Conservation (phyloP, 2,888 invertebrate species). For the Anoncus sp. region DNA sequence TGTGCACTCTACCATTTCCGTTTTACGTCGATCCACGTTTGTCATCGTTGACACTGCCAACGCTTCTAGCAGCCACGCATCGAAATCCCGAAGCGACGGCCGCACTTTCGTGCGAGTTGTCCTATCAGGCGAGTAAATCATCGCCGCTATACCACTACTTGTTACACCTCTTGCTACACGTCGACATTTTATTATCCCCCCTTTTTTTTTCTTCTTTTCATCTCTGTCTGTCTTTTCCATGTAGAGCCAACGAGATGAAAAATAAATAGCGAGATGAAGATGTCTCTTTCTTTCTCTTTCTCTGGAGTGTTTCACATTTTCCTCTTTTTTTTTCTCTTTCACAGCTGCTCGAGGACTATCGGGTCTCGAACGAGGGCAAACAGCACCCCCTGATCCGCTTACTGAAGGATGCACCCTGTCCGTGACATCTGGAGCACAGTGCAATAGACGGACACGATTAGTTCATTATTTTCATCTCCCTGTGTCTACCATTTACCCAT, state of each 20-base stretch:
- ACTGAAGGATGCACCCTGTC: slow-evolving; percentile 74
- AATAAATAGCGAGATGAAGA: slow-evolving; percentile 39
- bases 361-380: slow-evolving; percentile 84
- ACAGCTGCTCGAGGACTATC: slow-evolving; percentile 86
- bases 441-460: slow-evolving; percentile 61
- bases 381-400: slow-evolving; percentile 84
- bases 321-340: slow-evolving; percentile 71
- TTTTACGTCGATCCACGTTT: slow-evolving; percentile 92
- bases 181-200: slow-evolving; percentile 74
- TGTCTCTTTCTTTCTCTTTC: slow-evolving; percentile 11
- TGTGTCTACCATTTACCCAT: slow-evolving; percentile 41
- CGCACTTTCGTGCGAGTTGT: slow-evolving; percentile 90
- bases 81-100: slow-evolving; percentile 89
- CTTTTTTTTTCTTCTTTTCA: slow-evolving; percentile 77
- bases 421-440: slow-evolving; percentile 59
- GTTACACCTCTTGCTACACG: slow-evolving; percentile 18
- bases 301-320: slow-evolving; percentile 55
- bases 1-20: slow-evolving; percentile 93
- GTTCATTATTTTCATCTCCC: slow-evolving; percentile 62
- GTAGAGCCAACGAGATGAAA: slow-evolving; percentile 18
- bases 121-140: slow-evolving; percentile 84
- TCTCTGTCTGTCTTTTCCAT: background rate
- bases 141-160: background rate
- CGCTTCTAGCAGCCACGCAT: slow-evolving; percentile 89
- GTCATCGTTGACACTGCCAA: slow-evolving; percentile 90